Conservation (phyloP, 53 echinoderm and acorn worm species). For the Arbacia lixula region DNA sequence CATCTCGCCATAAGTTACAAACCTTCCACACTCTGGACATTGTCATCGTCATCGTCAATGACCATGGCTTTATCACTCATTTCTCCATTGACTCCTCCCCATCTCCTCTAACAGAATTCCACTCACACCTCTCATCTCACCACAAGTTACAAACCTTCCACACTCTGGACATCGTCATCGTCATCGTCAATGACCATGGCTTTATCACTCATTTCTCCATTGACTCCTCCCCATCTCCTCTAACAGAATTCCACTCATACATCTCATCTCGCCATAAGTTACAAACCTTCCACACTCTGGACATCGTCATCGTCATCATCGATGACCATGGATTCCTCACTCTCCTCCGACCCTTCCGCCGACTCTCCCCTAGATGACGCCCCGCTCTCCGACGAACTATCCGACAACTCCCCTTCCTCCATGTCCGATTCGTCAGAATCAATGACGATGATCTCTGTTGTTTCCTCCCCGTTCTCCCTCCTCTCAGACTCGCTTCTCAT, state of each 20-base stretch:
- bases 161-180: too few relatives aligned
- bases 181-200: too few relatives aligned
- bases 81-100: too few relatives aligned
- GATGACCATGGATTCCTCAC: constrained; percentile 37
- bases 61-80: too few relatives aligned
- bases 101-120: too few relatives aligned
- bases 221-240: too few relatives aligned
- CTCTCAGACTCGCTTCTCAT: constrained; percentile 44
- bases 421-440: constrained; percentile 67
- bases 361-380: constrained; percentile 56
- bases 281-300: constrained; percentile 35
- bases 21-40: too few relatives aligned
- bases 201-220: too few relatives aligned
- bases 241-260: constrained; percentile 17
- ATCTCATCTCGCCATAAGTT: background rate
- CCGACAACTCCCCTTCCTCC: constrained; percentile 82
- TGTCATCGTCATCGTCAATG: too few relatives aligned
- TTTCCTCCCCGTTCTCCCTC: constrained; percentile 37
- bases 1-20: too few relatives aligned
- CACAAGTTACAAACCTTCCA: too few relatives aligned
- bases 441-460: constrained; percentile 28
- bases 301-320: constrained; percentile 43
- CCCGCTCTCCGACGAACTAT: constrained; percentile 61
- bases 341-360: constrained; percentile 41
- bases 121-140: too few relatives aligned